phyloP scores from a whole-genome alignment of 2,797 vertebrate genomes.

The Tadarida brasiliensis region DNA sequence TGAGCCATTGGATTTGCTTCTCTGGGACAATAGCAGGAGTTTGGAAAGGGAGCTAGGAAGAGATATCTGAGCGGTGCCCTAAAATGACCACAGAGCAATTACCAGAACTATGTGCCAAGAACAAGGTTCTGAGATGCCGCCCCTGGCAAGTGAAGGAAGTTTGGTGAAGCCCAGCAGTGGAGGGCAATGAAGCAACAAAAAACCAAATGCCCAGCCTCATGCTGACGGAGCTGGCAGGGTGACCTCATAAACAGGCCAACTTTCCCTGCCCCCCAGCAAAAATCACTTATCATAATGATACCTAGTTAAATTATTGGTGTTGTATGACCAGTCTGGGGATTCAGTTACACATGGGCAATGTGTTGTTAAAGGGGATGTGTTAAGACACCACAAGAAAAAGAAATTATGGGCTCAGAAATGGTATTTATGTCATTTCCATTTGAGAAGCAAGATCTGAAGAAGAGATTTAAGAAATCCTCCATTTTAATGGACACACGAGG shows the following conservation, averaged over 20 bases:
- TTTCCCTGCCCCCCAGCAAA: neutral
- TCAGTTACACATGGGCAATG: neutral
- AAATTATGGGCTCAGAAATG: neutral
- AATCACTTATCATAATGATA: neutral
- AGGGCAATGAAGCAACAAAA: neutral
- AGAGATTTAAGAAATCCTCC: neutral
- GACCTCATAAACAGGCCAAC: neutral
- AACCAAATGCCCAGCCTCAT: neutral
- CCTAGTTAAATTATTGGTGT: neutral
- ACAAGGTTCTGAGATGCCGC: neutral
- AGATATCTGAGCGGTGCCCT: neutral
- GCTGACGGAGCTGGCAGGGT: neutral
- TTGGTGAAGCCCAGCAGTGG: neutral
- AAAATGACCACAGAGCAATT: neutral
- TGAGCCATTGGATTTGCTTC: neutral
- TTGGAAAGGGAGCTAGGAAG: neutral
- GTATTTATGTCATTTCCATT: slow-evolving; percentile 7
- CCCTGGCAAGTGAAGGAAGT: neutral
- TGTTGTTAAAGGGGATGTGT: neutral
- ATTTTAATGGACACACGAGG: neutral
- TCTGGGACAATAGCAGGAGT: neutral
- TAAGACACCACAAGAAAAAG: neutral
- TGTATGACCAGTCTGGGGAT: neutral
- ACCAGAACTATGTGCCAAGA: neutral
- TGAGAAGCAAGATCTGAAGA: slow-evolving; percentile 42